Evolutionary conservation across 1,140 invertebrate genomes (phyloP).

Genomic region (Lepidostoma basale): DNA sequence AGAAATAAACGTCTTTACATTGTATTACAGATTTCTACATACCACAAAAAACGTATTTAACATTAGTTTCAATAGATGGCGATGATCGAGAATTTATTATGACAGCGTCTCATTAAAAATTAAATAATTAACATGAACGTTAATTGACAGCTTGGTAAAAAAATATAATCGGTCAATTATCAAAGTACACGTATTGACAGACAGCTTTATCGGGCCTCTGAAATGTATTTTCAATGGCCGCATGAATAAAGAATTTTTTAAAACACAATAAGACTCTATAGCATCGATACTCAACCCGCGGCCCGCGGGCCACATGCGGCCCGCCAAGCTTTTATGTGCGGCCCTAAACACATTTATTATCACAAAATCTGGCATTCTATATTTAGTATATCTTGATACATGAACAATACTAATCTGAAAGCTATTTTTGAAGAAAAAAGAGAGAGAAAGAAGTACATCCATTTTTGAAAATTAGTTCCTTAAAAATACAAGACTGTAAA

Average conservation of each 20-base stretch:
- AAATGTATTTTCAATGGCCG: too few species aligned
- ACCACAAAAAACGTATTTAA: background rate
- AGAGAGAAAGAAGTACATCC: too few species aligned
- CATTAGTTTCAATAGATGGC: background rate
- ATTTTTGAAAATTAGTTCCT: too few species aligned
- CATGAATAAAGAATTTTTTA: background rate
- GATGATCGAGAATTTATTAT: constrained; percentile 10
- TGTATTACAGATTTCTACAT: background rate
- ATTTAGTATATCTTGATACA: too few species aligned
- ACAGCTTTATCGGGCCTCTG: background rate
- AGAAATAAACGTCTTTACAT: background rate
- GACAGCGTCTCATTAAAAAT: constrained; percentile 20
- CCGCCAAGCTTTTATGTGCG: too few species aligned
- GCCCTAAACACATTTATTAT: too few species aligned
- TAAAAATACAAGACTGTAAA: too few species aligned
- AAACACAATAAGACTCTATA: background rate
- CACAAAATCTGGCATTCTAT: too few species aligned
- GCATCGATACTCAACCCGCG: too few species aligned
- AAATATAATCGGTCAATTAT: constrained; percentile 22
- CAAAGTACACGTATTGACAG: constrained; percentile 2
- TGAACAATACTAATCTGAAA: too few species aligned
- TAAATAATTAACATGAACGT: background rate
- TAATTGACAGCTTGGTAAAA: background rate
- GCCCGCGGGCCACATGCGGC: too few species aligned
- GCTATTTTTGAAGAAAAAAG: too few species aligned